A percentile compares a stretch with the other conserved stretches of the same genome.
Conservation (phyloP, 2,113 vertebrate species). For the Stigmatopora argus region DNA sequence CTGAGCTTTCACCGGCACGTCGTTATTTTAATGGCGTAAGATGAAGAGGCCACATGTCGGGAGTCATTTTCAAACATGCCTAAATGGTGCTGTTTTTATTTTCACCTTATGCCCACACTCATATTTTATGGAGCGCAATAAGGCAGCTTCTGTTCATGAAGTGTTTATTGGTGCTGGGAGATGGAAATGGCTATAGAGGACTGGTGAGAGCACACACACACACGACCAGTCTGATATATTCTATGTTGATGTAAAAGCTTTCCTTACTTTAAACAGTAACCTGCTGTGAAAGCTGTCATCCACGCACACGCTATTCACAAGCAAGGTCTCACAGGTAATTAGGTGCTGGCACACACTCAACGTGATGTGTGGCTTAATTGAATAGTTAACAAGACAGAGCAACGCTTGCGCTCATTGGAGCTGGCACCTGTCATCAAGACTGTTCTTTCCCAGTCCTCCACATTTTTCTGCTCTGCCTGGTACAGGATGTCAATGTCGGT, state of each 20-base stretch:
- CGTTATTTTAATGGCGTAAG: constrained; percentile 72
- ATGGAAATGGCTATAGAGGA: constrained; percentile 1
- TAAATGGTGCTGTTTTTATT: constrained; percentile 54
- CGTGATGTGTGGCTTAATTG: constrained; percentile 57
- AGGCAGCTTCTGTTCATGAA: constrained; percentile 18
- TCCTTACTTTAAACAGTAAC: constrained; percentile 49
- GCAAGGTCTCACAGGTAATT: constrained; percentile 62
- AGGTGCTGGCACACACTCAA: constrained; percentile 55
- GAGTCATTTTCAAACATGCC: constrained; percentile 47
- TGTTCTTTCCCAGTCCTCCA: constrained; percentile 46
- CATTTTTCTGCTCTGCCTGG: constrained; percentile 53
- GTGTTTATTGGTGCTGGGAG: constrained; percentile 19
- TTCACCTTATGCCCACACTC: constrained; percentile 42
- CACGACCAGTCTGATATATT: constrained; percentile 20
- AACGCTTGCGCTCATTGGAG: constrained; percentile 54
- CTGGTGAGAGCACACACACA: background rate
- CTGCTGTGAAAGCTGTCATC: constrained; percentile 60
- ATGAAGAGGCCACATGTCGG: constrained; percentile 42
- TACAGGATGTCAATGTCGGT: constrained; percentile 54
- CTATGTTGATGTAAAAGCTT: constrained; percentile 39
- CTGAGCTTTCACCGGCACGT: constrained; percentile 61
- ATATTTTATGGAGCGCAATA: constrained; percentile 40
- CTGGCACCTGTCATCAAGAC: constrained; percentile 68
- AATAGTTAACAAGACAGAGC: constrained; percentile 69
- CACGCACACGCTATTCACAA: constrained; percentile 47